Percentiles rank a stretch among this genome's conserved stretches.
These are phyloP conservation scores for Macaria notata DNA, from an alignment of 2,888 invertebrate species.

Conservation along the genomic window DNA sequence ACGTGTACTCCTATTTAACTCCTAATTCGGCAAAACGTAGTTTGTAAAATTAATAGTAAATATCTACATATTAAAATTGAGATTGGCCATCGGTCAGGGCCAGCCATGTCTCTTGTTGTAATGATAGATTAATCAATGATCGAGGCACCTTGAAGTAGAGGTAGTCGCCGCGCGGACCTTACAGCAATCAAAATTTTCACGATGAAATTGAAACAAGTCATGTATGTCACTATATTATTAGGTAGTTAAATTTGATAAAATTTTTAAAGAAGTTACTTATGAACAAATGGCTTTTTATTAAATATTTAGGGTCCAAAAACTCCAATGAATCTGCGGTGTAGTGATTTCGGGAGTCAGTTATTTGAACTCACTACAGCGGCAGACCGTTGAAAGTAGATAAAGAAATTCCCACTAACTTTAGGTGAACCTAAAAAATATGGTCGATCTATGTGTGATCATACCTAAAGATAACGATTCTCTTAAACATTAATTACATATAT, in stretches of 20 bases:
- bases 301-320: slow-evolving; percentile 78
- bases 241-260: slow-evolving; percentile 78
- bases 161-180: slow-evolving; percentile 66
- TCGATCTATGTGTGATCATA: too few species aligned
- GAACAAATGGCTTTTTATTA: slow-evolving; percentile 77
- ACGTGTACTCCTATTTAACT: slow-evolving; percentile 1
- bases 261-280: slow-evolving; percentile 77
- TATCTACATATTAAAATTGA: slow-evolving; percentile 1
- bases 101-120: slow-evolving; percentile 4
- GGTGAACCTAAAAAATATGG: slow-evolving; percentile 3
- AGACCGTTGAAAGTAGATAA: slow-evolving; percentile 32
- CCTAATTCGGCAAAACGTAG: slow-evolving; percentile 15
- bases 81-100: slow-evolving; percentile 2
- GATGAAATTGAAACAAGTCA: slow-evolving; percentile 59
- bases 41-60: slow-evolving; percentile 11
- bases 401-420: slow-evolving; percentile 25
- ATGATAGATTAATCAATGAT: slow-evolving; percentile 8
- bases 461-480: too few species aligned
- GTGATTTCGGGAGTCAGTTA: slow-evolving; percentile 42
- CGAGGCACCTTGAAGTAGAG: slow-evolving; percentile 37
- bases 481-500: too few species aligned
- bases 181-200: slow-evolving; percentile 61
- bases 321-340: slow-evolving; percentile 60
- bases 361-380: slow-evolving; percentile 40
- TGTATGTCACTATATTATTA: slow-evolving; percentile 64